Conservation (phyloP, 2,888 invertebrate genomes). For the Dryobotodes eremita region DNA sequence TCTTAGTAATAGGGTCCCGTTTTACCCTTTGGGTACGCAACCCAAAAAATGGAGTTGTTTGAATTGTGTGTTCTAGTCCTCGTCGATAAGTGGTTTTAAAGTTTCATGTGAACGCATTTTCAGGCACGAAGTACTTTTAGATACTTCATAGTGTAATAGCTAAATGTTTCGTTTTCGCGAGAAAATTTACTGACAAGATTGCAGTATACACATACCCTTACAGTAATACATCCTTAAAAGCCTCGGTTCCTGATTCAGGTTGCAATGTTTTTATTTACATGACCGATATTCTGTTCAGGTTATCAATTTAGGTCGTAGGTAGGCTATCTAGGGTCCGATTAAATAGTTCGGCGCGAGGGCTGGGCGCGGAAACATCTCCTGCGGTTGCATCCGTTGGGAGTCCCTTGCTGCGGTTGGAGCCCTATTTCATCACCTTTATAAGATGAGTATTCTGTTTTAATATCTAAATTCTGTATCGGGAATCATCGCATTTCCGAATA, state of each 20-base stretch:
- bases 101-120: neutral
- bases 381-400: neutral
- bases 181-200: neutral
- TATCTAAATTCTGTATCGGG: neutral
- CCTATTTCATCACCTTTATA: neutral
- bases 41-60: too few relatives aligned
- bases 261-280: conserved; percentile 39
- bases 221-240: conserved; percentile 14
- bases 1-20: too few relatives aligned
- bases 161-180: neutral
- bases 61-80: too few relatives aligned
- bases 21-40: too few relatives aligned
- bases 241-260: conserved; percentile 28
- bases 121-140: neutral
- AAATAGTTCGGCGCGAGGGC: conserved; percentile 20
- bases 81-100: too few relatives aligned
- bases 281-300: neutral
- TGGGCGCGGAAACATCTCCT: conserved; percentile 12
- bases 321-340: conserved; percentile 36
- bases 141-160: neutral
- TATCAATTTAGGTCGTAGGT: conserved; percentile 38
- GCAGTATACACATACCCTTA: neutral
- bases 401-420: neutral
- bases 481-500: too few relatives aligned
- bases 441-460: conserved; percentile 37